Conservation (phyloP, 1,140 invertebrate species). For the Branchinecta lindahli region DNA sequence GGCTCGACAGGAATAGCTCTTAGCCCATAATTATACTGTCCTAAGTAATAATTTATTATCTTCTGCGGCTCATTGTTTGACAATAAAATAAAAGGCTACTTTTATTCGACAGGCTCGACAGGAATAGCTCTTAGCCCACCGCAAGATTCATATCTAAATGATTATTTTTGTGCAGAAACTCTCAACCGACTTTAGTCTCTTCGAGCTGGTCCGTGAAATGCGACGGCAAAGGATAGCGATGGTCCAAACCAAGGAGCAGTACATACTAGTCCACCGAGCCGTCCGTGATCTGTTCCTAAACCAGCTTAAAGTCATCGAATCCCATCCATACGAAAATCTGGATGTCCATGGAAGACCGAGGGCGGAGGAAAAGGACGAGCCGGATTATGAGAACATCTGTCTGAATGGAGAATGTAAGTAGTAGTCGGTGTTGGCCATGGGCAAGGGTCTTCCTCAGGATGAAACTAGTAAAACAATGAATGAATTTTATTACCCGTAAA, state of each 20-base stretch:
- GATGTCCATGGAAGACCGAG: constrained; percentile 33
- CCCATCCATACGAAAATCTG: constrained; percentile 42
- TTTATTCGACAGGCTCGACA: too few species aligned
- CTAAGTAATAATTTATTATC: too few species aligned
- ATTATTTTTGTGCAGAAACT: constrained; percentile 34
- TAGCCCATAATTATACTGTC: too few species aligned
- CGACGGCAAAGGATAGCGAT: constrained; percentile 43
- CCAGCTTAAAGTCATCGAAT: constrained; percentile 39
- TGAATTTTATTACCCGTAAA: too few species aligned
- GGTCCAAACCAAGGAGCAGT: constrained; percentile 44
- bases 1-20: too few species aligned
- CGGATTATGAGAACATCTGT: not conserved
- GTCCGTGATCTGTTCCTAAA: constrained; percentile 39
- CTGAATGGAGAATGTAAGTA: not conserved
- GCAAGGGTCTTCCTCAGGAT: too few species aligned
- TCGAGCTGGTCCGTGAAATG: constrained; percentile 40
- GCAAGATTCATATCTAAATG: too few species aligned
- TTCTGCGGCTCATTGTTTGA: too few species aligned
- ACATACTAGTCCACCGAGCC: constrained; percentile 38
- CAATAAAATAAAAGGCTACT: too few species aligned
- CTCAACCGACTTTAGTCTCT: constrained; percentile 39
- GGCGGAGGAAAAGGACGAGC: not conserved
- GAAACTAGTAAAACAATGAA: too few species aligned
- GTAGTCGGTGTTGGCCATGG: too few species aligned
- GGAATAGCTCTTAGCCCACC: too few species aligned